phyloP scores from a whole-genome alignment of 2,113 vertebrate genomes.

The Aramus guarauna region DNA sequence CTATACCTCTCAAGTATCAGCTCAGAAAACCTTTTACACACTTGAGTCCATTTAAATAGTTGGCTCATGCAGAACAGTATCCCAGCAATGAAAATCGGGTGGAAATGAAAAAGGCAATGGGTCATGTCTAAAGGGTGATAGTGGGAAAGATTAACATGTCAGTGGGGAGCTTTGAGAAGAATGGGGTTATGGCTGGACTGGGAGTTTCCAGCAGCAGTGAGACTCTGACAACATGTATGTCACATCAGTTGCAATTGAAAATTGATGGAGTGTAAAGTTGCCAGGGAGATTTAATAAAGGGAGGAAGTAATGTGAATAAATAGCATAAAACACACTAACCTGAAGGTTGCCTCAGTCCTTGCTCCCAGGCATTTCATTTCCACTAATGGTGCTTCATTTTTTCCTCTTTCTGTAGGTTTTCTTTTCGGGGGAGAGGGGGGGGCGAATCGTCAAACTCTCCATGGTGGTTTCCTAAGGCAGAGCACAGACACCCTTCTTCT shows the following conservation, averaged over 20 bases:
- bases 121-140: conserved; percentile 24
- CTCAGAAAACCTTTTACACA: not conserved
- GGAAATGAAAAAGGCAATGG: conserved; percentile 1
- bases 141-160: conserved; percentile 38
- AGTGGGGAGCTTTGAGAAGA: not conserved
- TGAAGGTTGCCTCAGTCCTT: not conserved
- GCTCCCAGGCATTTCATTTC: not conserved
- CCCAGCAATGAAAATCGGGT: not conserved
- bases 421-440: not conserved
- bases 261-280: conserved; percentile 34
- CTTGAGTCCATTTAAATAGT: not conserved
- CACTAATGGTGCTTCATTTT: not conserved
- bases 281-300: not conserved
- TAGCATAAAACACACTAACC: not conserved
- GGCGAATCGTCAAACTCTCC: not conserved
- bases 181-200: not conserved
- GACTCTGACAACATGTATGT: not conserved
- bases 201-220: not conserved
- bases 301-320: not conserved
- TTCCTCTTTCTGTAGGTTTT: not conserved
- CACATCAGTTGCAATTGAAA: conserved; percentile 21
- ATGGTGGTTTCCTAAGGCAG: not conserved
- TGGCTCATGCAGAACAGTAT: conserved; percentile 30
- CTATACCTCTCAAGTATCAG: not conserved
- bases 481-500: not conserved